These are phyloP conservation scores for Gastracanthus pulcherrimus DNA, from an alignment of 2,888 invertebrate genomes.

Conservation along the genomic window DNA sequence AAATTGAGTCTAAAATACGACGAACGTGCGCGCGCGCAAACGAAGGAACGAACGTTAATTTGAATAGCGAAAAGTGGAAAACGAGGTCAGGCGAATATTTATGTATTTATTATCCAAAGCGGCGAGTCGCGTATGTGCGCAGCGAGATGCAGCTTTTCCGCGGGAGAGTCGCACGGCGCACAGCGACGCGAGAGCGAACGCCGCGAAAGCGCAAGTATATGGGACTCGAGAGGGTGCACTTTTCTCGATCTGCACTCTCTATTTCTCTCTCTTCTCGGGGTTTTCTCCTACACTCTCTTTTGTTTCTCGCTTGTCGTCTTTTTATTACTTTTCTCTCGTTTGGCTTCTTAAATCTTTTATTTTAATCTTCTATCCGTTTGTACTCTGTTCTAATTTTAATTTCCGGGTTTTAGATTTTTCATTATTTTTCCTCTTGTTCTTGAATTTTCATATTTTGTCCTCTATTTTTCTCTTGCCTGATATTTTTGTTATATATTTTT, in stretches of 20 bases:
- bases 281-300: background rate
- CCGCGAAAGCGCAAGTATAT: conserved; percentile 31
- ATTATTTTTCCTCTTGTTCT: too few relatives aligned
- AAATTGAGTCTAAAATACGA: conserved; percentile 33
- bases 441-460: too few relatives aligned
- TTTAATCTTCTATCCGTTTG: too few relatives aligned
- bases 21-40: background rate
- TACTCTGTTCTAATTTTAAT: too few relatives aligned
- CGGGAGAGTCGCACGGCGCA: background rate
- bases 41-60: conserved; percentile 11
- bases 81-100: conserved; percentile 28
- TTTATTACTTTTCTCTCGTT: background rate
- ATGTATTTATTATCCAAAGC: conserved; percentile 26
- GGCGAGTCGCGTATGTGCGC: background rate
- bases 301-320: background rate
- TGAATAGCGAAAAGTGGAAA: conserved; percentile 39
- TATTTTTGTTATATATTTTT: too few relatives aligned
- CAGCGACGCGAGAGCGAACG: conserved; percentile 18
- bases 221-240: conserved; percentile 36
- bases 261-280: too few relatives aligned
- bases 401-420: too few relatives aligned
- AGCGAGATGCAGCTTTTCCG: background rate
- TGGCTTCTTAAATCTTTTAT: background rate
- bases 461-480: too few relatives aligned
- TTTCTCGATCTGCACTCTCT: background rate